Evolutionary conservation across 2,888 invertebrate species (phyloP).

Genomic region (Trichogramma dendrolimi): DNA sequence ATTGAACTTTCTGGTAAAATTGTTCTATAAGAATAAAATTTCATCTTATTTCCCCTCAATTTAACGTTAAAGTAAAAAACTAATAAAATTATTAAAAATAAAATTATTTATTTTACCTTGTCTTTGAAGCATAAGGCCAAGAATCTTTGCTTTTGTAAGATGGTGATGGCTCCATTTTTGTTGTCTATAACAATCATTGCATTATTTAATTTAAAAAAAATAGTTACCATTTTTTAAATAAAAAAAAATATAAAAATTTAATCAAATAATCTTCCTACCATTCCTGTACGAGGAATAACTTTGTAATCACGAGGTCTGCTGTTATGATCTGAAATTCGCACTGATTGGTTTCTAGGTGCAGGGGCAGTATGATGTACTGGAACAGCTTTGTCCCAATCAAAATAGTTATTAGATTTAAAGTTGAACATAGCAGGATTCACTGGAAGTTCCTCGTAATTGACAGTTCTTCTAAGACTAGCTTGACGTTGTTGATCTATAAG

Average conservation of each 20-base stretch:
- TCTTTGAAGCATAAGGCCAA: slow-evolving; percentile 45
- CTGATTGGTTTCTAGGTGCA: slow-evolving; percentile 20
- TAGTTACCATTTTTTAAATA: background rate
- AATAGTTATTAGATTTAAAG: slow-evolving; percentile 43
- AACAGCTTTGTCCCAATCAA: slow-evolving; percentile 43
- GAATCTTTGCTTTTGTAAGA: slow-evolving; percentile 38
- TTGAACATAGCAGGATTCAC: slow-evolving; percentile 49
- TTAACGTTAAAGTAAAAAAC: background rate
- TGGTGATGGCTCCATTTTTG: slow-evolving; percentile 34
- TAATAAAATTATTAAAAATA: background rate
- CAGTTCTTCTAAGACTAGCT: slow-evolving; percentile 44
- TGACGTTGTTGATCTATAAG: slow-evolving; percentile 39
- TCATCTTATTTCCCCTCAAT: background rate
- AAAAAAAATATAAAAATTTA: background rate
- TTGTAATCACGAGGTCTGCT: slow-evolving; percentile 44
- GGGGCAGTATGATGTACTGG: slow-evolving; percentile 20
- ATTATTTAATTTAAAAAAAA: background rate
- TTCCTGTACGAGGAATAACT: slow-evolving; percentile 39
- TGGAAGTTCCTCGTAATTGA: slow-evolving; percentile 48
- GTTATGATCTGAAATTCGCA: slow-evolving; percentile 17
- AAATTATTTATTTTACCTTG: slow-evolving; percentile 34
- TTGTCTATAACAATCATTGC: slow-evolving; percentile 28
- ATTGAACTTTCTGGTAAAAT: slow-evolving; percentile 41
- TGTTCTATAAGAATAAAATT: slow-evolving; percentile 34
- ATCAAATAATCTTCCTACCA: slow-evolving; percentile 32